Evolutionary conservation across 2,797 vertebrate species (phyloP), one percentile per base, ranked within the genome.

Genomic region (Syngnathus rostellatus): DNA sequence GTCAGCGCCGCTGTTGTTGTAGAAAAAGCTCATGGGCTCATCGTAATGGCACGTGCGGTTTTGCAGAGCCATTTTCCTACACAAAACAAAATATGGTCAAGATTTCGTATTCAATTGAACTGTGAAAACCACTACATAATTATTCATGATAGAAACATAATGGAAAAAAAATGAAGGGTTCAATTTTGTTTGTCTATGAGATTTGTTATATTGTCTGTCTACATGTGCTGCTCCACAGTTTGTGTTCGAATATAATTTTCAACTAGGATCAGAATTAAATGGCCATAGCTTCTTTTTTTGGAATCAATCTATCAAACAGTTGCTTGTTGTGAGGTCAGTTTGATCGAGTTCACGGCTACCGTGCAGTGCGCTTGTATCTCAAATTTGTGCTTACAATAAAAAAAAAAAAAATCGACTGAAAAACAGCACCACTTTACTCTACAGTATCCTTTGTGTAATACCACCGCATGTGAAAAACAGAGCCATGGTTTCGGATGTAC

Each of bases 1-100:
- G 0, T 77, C 81, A 0, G 81, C 88, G 0, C 91, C 89, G 17
- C 81, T 95, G 83, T 78, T 92, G 69, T 92, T 91, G 87, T 99
- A 99, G 84, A 98, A 99, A 72, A 97, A 99, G 72, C 74, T 78
- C 96, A 99, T 99, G 41, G 38, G 75, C 85, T 92, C 68, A 43
- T 93, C 87, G 71, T 96, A 91, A 85, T 95, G 83, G 76, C 97
- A 99, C 37, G 6, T 84, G 64, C 83, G 63, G 53, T 93, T 95
- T 84, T 91, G 87, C 74, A 85, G 91, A 81, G 88, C 92, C 92
- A 90, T 93, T 83, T 86, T 87, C 72, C 84, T 86, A 74, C 40
- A 53, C 38, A 70, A 57, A 43, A 7, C 12, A 45, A 23, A n/a
- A 45, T 12, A 45, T 8, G 0, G 11, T 23, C 19, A 61, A 41